Conservation (phyloP, 2,113 vertebrate genomes). For the Lonchura striata region DNA sequence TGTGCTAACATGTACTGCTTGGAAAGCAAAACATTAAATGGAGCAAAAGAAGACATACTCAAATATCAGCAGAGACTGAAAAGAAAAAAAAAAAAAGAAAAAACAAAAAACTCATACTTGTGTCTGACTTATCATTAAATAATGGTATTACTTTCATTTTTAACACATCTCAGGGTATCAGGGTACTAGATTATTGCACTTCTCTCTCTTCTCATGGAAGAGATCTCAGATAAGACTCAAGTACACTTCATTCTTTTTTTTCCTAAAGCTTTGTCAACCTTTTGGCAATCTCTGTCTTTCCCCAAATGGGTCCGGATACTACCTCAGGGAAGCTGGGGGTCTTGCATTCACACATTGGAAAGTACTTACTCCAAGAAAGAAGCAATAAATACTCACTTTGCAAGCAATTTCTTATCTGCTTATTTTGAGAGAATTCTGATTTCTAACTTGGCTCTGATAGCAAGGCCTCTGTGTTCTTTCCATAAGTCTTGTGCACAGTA, state of each 20-base stretch:
- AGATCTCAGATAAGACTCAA: not conserved
- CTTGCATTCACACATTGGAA: not conserved
- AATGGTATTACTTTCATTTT: not conserved
- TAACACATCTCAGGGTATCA: not conserved
- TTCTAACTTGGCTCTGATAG: not conserved
- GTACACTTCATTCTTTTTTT: not conserved
- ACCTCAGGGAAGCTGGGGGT: accelerated
- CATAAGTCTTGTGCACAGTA: not conserved
- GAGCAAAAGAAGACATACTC: not conserved
- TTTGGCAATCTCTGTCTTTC: not conserved
- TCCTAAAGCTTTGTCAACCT: not conserved
- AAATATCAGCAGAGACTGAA: not conserved
- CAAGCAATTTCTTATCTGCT: not conserved
- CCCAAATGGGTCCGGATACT: not conserved
- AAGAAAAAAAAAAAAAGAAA: not conserved
- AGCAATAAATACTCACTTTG: not conserved
- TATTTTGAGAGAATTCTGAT: not conserved
- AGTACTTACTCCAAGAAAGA: not conserved
- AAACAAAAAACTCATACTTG: not conserved
- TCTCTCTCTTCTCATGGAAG: not conserved
- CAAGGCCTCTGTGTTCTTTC: not conserved
- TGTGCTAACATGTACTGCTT: not conserved
- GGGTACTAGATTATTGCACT: not conserved
- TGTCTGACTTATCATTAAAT: not conserved
- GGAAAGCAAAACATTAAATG: not conserved